These are phyloP conservation scores for Artibeus jamaicensis DNA, from an alignment of 2,797 vertebrate genomes.

Conservation along the genomic window DNA sequence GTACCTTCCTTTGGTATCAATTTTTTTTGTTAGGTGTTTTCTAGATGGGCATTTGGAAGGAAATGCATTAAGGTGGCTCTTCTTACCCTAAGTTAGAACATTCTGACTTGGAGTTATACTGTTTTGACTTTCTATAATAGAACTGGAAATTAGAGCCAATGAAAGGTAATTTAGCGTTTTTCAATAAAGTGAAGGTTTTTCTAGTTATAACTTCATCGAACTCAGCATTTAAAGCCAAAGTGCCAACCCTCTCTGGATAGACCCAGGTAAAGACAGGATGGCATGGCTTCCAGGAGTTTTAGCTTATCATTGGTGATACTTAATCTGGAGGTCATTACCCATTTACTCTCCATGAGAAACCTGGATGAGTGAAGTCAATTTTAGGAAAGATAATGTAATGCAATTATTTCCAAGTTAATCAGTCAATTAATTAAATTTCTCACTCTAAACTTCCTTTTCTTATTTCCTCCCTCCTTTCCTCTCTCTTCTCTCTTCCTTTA, in stretches of 20 bases:
- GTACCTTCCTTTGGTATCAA: neutral
- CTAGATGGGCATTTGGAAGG: neutral
- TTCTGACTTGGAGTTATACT: neutral
- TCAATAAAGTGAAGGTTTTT: neutral
- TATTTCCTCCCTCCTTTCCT: neutral
- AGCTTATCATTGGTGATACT: neutral
- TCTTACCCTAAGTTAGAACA: neutral
- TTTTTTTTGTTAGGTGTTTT: neutral
- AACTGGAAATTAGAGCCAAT: neutral
- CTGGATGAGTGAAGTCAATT: neutral
- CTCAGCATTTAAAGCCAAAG: neutral
- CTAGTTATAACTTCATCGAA: neutral
- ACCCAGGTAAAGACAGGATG: neutral
- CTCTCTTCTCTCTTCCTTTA: neutral
- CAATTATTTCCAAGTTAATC: neutral
- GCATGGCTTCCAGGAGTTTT: neutral
- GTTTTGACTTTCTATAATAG: slow-evolving; percentile 23
- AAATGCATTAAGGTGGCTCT: neutral
- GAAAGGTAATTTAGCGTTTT: neutral
- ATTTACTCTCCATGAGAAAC: neutral
- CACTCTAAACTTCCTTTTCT: neutral
- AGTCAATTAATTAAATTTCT: neutral
- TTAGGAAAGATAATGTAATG: neutral
- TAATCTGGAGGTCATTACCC: neutral
- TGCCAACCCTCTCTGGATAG: neutral